These are phyloP conservation scores for Phyto melanocephala DNA, from an alignment of 2,888 invertebrate species.

Conservation along the genomic window DNA sequence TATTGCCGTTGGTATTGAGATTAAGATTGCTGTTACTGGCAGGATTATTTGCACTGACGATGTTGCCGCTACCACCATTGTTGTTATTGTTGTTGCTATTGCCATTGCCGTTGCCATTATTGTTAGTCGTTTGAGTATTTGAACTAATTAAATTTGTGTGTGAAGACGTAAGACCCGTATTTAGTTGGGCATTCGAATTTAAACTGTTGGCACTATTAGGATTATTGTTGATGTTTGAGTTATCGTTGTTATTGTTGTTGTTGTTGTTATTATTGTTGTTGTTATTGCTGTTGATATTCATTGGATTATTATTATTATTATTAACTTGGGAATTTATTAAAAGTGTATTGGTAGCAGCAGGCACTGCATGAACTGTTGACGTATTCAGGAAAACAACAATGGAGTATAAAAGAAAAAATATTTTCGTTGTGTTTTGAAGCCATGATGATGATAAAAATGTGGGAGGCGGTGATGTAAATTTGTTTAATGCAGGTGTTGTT, in stretches of 20 bases:
- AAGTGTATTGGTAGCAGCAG: conserved; percentile 66
- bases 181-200: conserved; percentile 56
- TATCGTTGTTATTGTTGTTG: conserved; percentile 58
- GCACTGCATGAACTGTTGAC: conserved; percentile 48
- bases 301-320: conserved; percentile 56
- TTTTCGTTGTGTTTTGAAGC: conserved; percentile 5
- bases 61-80: conserved; percentile 48
- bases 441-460: conserved; percentile 20
- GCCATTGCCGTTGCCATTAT: conserved; percentile 33
- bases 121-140: conserved; percentile 55
- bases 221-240: conserved; percentile 49
- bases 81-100: conserved; percentile 36
- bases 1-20: conserved; percentile 48
- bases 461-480: no score
- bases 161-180: conserved; percentile 27
- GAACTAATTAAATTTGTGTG: conserved; percentile 48
- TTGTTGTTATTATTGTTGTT: conserved; percentile 61
- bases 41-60: conserved; percentile 52
- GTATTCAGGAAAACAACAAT: neutral
- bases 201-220: conserved; percentile 59
- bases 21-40: conserved; percentile 57
- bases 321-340: conserved; percentile 60
- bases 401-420: conserved; percentile 36
- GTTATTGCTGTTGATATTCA: conserved; percentile 40
- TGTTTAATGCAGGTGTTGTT: neutral